phyloP scores from a whole-genome alignment of 1,140 invertebrate species.

The Bilobella aurantiaca region DNA sequence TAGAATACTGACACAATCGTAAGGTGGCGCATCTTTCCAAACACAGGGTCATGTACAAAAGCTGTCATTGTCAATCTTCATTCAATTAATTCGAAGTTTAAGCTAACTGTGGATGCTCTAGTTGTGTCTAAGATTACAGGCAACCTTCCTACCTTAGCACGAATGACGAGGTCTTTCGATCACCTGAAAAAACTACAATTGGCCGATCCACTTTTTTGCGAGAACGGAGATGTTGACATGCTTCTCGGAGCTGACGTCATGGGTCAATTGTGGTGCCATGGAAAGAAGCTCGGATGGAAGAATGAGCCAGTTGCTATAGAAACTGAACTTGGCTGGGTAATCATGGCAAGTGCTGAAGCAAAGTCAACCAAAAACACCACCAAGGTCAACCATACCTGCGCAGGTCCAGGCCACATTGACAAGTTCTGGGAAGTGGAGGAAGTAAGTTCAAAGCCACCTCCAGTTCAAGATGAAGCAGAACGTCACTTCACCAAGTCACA shows the following conservation, averaged over 20 bases:
- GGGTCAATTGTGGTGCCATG: conserved; percentile 30
- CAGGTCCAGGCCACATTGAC: not conserved
- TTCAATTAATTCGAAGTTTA: too few species aligned
- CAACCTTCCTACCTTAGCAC: too few species aligned
- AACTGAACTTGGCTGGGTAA: not conserved
- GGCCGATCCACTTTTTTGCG: conserved; percentile 37
- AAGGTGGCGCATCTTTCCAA: too few species aligned
- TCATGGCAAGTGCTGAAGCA: not conserved
- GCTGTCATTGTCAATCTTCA: too few species aligned
- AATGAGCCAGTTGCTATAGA: not conserved
- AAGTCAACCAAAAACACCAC: too few species aligned
- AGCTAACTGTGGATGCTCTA: too few species aligned
- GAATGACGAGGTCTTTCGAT: too few species aligned
- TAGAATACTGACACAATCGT: too few species aligned
- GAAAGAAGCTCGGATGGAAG: not conserved
- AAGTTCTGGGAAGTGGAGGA: not conserved
- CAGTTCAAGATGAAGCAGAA: not conserved
- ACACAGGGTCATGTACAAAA: too few species aligned
- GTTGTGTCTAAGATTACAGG: too few species aligned
- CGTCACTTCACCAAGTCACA: not conserved
- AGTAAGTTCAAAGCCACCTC: not conserved
- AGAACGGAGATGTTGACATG: conserved; percentile 33
- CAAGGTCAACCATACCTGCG: too few species aligned
- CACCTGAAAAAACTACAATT: conserved; percentile 16
- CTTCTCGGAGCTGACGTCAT: conserved; percentile 36